These are phyloP conservation scores for Caenorhabditis virilis DNA, from an alignment of 2,888 invertebrate genomes.

Conservation along the genomic window DNA sequence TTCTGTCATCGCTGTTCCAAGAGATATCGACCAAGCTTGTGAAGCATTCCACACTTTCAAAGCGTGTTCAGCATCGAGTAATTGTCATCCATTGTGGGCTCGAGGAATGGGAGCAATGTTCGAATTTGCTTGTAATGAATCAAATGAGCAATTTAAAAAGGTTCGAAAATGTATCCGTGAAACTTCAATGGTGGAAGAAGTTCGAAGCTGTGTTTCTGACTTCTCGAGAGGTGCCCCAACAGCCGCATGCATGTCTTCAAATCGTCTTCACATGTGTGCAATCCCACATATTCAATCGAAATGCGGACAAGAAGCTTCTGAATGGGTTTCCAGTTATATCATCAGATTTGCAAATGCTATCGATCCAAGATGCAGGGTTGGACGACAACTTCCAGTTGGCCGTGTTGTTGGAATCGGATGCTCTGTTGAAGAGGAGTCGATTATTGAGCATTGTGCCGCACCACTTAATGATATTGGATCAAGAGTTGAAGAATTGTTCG, in stretches of 20 bases:
- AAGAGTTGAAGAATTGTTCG: conserved; percentile 50
- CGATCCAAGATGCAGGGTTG: conserved; percentile 58
- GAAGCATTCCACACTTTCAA: conserved; percentile 59
- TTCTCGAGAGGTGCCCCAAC: conserved; percentile 65
- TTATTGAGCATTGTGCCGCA: conserved; percentile 64
- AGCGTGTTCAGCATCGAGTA: conserved; percentile 40
- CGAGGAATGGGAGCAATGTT: conserved; percentile 67
- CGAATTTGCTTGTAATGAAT: conserved; percentile 63
- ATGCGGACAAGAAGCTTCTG: conserved; percentile 44
- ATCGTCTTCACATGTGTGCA: conserved; percentile 58
- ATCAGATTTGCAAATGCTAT: conserved; percentile 62
- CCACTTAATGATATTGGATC: conserved; percentile 62
- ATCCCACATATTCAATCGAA: conserved; percentile 43
- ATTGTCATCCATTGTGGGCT: conserved; percentile 64
- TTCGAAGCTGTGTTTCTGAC: conserved; percentile 58
- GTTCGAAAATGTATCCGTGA: conserved; percentile 42
- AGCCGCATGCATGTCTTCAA: conserved; percentile 63
- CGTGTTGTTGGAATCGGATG: conserved; percentile 59
- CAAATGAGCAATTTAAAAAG: conserved; percentile 53
- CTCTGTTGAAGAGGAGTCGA: conserved; percentile 57
- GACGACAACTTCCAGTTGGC: conserved; percentile 47
- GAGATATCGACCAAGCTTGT: conserved; percentile 64
- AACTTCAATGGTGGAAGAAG: conserved; percentile 31
- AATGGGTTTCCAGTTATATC: conserved; percentile 58
- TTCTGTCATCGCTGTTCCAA: conserved; percentile 63